phyloP scores from a whole-genome alignment of 1,140 invertebrate genomes.

The Aleiodes sp. region DNA sequence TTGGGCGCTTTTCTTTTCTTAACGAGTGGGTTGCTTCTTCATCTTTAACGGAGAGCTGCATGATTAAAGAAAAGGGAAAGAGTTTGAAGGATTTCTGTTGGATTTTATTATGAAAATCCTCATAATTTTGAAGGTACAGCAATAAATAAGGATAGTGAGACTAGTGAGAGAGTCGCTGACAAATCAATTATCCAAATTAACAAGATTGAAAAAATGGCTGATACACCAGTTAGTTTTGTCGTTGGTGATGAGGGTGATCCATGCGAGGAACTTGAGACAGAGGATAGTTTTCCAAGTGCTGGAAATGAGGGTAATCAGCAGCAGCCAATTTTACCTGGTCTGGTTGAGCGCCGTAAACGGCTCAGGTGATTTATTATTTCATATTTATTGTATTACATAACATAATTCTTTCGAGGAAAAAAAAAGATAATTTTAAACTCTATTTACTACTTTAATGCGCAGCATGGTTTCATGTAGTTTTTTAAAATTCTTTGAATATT shows the following conservation, averaged over 20 bases:
- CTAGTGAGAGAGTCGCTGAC: neutral
- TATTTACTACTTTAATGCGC: too few species aligned
- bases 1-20: neutral
- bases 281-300: constrained; percentile 62
- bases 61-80: too few species aligned
- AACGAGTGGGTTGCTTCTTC: neutral
- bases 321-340: constrained; percentile 56
- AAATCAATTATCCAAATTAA: neutral
- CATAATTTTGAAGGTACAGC: neutral
- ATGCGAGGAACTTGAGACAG: constrained; percentile 59
- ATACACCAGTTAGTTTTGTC: constrained; percentile 64
- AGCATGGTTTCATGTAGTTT: too few species aligned
- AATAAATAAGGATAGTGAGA: neutral
- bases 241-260: constrained; percentile 63
- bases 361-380: constrained; percentile 62
- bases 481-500: too few species aligned
- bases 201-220: constrained; percentile 48
- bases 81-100: neutral
- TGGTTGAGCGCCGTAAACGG: constrained; percentile 65
- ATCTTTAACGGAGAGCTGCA: neutral
- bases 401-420: neutral
- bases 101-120: neutral
- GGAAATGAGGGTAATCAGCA: constrained; percentile 45
- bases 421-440: neutral
- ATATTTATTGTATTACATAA: constrained; percentile 17